phyloP scores from a whole-genome alignment of 1,140 invertebrate species.

The Diprion similis region DNA sequence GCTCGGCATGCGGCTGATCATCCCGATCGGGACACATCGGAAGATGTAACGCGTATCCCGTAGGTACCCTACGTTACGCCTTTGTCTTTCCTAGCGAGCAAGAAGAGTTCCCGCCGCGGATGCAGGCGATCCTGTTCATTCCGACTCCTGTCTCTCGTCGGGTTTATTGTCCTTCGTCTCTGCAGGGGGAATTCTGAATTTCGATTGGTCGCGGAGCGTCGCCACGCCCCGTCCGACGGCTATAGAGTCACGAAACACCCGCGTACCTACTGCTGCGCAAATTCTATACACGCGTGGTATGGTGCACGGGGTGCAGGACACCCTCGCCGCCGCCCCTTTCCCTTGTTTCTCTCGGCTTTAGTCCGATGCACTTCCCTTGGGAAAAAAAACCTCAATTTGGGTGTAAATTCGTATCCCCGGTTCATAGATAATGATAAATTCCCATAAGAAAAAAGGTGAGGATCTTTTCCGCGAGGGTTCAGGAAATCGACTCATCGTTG shows the following conservation, averaged over 20 bases:
- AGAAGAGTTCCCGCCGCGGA: background rate
- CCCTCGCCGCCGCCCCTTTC: background rate
- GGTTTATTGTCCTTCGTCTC: slow-evolving; percentile 57
- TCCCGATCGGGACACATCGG: no score
- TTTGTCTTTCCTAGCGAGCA: no score
- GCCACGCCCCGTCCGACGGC: slow-evolving; percentile 57
- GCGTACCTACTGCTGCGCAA: slow-evolving; percentile 22
- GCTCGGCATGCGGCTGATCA: background rate
- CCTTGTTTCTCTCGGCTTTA: background rate
- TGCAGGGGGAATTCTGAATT: slow-evolving; percentile 45
- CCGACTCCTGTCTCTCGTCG: background rate
- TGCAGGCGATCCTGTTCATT: background rate
- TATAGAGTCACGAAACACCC: slow-evolving; percentile 50
- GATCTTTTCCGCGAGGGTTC: no score
- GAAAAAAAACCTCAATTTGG: no score
- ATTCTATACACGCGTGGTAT: background rate
- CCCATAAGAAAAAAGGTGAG: no score
- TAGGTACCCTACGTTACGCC: no score
- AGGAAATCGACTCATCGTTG: no score
- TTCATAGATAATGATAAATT: no score
- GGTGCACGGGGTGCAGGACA: background rate
- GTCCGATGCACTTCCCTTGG: no score
- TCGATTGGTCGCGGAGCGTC: slow-evolving; percentile 58
- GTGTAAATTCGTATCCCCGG: no score
- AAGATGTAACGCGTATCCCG: no score